Evolutionary conservation across 92 coral and sea anemone species (phyloP), one percentile per base, ranked within the genome.

Genomic region (Muricea muricata): DNA sequence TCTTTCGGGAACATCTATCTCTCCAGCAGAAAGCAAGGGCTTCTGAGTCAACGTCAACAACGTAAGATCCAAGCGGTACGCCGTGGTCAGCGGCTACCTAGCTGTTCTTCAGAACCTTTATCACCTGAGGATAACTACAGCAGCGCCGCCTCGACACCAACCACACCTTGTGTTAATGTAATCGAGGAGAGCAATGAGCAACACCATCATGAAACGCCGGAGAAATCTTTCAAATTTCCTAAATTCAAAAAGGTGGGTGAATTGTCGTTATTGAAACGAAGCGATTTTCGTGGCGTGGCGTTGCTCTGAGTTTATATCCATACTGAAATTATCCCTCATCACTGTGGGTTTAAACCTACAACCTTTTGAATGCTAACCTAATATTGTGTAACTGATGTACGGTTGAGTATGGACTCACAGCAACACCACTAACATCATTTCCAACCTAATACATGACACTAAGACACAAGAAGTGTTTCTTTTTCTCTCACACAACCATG

Each of bases 51-150:
- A 21, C 60, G 82, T 33, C 80, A 74, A 25, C 80, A 74, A 48
- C 82, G 69, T 77, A 77, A 77, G 39, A 54, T 77, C 25, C 82
- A 77, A 29, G 42, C 82, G 1, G 32, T 77, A 20, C 34, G 82
- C 30, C 82, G 69, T n/a, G 61, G 28, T 26, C 68, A 56, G n/a
- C 82, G 99, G 68, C 60, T 92, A 45, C 92, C 98, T 2, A 96
- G 99, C 72, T 92, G 97, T 74, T 96, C 99, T 11, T 96, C 99
- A 26, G 99, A 96, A 75, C 99, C 99, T 4, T 61, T 90, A 18
- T 96, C 99, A 9, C 97, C 99, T 10, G 99, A 96, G 23, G 99
- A 96, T 17, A 93, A 90, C 84, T 93, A 97, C 75, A 96, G 99
- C 76, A 77, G 82, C 23, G 87, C 94, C 1, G 98, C 98, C 2